Evolutionary conservation across 2,113 vertebrate genomes (phyloP).

Genomic region (Hucho hucho): DNA sequence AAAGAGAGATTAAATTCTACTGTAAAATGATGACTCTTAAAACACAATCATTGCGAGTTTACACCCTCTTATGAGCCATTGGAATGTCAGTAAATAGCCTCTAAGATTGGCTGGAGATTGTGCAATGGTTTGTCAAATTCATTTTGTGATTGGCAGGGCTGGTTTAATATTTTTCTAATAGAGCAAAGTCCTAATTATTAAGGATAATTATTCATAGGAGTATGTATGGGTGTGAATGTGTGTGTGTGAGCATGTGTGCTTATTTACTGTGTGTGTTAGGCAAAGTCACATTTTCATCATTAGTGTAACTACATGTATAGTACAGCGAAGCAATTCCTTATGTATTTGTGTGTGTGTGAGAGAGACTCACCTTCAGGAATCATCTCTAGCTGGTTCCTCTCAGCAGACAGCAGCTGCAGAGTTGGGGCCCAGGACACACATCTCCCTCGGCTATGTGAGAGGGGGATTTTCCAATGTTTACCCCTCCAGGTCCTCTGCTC

Average conservation of each 20-base stretch:
- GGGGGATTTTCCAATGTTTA: background rate
- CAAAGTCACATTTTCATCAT: background rate
- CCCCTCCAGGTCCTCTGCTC: conserved; percentile 1
- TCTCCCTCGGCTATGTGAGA: conserved; percentile 12
- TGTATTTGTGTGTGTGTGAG: conserved; percentile 9
- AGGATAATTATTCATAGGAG: background rate
- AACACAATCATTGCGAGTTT: conserved; percentile 19
- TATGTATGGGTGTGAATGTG: background rate
- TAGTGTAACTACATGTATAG: no score
- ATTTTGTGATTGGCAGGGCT: conserved; percentile 27
- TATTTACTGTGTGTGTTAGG: background rate
- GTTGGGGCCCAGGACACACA: conserved; percentile 72
- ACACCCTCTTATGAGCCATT: conserved; percentile 23
- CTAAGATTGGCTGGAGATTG: conserved; percentile 24
- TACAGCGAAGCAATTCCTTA: background rate
- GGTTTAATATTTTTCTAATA: conserved; percentile 42
- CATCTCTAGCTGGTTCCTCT: conserved; percentile 77
- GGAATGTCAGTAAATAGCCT: conserved; percentile 46
- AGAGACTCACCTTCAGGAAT: conserved; percentile 81
- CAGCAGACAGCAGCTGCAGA: conserved; percentile 73
- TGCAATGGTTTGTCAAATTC: conserved; percentile 8
- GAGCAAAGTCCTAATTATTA: conserved; percentile 45
- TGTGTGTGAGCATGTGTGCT: background rate
- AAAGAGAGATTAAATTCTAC: background rate
- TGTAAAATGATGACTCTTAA: conserved; percentile 9